phyloP scores from a whole-genome alignment of 2,797 vertebrate genomes.

The Margarornis squamiger region DNA sequence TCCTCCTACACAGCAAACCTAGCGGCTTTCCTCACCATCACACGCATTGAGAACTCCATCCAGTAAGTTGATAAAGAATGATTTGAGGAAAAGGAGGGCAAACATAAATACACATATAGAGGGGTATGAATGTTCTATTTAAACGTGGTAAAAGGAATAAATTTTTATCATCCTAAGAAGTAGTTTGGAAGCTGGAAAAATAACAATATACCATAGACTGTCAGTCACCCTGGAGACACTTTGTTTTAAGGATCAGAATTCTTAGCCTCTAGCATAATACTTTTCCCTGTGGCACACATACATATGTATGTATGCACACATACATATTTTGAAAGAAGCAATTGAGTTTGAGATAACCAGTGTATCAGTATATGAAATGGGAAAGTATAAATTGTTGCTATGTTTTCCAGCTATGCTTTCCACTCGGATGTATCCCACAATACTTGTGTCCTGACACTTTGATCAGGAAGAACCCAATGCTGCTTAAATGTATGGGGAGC shows the following conservation, averaged over 20 bases:
- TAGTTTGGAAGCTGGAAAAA: neutral
- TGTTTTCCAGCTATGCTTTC: neutral
- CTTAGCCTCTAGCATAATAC: neutral
- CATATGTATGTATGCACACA: neutral
- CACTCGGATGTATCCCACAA: neutral
- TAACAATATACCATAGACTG: neutral
- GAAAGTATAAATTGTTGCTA: neutral
- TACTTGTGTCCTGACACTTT: neutral
- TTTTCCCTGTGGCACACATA: neutral
- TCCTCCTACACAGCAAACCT: slow-evolving; percentile 98
- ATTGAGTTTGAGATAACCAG: neutral
- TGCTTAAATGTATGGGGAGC: neutral
- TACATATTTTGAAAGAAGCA: neutral
- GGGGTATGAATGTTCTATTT: neutral
- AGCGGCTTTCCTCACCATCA: slow-evolving; percentile 97
- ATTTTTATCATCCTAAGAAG: neutral
- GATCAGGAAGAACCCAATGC: neutral
- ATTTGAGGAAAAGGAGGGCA: neutral
- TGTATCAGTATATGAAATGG: neutral
- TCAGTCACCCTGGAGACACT: neutral
- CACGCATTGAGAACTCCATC: slow-evolving; percentile 97
- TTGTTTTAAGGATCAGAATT: neutral
- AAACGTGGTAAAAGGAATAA: neutral
- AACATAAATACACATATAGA: neutral
- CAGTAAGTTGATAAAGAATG: slow-evolving; percentile 85